Evolutionary conservation across 2,888 invertebrate genomes (phyloP).

Genomic region (Machimus atricapillus): DNA sequence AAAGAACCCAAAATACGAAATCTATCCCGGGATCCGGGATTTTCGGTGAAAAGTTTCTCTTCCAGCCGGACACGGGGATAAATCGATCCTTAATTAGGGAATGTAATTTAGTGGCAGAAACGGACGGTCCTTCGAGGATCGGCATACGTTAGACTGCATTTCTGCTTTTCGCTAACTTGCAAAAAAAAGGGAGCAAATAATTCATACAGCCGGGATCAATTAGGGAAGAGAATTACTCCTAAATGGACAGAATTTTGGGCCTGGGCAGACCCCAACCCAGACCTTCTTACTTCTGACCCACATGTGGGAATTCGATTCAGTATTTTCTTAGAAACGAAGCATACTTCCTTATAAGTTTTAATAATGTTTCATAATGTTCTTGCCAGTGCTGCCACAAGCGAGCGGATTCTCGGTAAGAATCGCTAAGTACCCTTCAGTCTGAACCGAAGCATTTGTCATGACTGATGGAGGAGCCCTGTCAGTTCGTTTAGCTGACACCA

Average conservation of each 20-base stretch:
- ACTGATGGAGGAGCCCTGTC: constrained; percentile 9
- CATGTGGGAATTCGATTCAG: background rate
- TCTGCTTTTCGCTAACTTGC: constrained; percentile 10
- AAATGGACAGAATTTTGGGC: background rate
- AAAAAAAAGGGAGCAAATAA: background rate
- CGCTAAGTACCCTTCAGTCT: constrained; percentile 21
- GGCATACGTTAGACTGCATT: background rate
- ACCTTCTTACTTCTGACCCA: background rate
- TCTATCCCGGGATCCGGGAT: background rate
- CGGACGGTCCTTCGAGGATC: background rate
- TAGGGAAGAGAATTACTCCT: background rate
- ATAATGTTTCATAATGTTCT: constrained; percentile 21
- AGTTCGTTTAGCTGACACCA: background rate
- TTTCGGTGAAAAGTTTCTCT: background rate
- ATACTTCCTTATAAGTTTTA: background rate
- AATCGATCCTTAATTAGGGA: constrained; percentile 21
- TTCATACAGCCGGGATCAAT: constrained; percentile 20
- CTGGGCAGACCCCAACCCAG: background rate
- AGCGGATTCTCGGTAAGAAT: background rate
- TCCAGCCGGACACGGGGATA: background rate
- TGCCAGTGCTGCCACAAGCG: background rate
- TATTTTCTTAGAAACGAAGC: background rate
- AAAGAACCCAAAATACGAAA: background rate
- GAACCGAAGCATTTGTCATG: background rate
- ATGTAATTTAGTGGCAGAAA: background rate